Evolutionary conservation across 2,797 vertebrate genomes (phyloP).

Genomic region (Sibirionetta formosa): DNA sequence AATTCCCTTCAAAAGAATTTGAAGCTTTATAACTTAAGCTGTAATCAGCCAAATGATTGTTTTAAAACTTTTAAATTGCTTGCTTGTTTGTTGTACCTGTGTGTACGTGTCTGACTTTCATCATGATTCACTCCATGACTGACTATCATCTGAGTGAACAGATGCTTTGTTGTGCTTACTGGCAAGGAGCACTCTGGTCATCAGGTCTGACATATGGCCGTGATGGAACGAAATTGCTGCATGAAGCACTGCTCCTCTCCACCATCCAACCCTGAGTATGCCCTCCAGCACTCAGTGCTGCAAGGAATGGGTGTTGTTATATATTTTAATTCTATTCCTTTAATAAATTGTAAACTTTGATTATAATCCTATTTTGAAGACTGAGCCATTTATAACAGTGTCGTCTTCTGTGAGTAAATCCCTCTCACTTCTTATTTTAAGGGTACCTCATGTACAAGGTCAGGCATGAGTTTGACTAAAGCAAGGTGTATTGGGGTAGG

Average conservation of each 20-base stretch:
- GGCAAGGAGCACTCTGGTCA: neutral
- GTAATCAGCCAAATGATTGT: neutral
- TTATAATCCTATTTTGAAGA: too few species aligned
- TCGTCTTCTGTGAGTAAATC: neutral
- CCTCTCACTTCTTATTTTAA: neutral
- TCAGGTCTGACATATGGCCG: neutral
- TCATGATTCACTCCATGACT: neutral
- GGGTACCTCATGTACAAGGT: neutral
- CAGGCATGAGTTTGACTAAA: neutral
- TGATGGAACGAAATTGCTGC: neutral
- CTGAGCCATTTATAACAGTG: too few species aligned
- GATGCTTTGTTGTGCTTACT: neutral
- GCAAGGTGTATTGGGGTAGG: neutral
- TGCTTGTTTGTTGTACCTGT: neutral
- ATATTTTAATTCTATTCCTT: too few species aligned
- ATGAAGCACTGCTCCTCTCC: neutral
- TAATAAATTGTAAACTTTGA: too few species aligned
- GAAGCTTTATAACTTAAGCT: neutral
- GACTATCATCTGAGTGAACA: neutral
- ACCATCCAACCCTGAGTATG: neutral
- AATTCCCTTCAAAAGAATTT: slow-evolving; percentile 6
- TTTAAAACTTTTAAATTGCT: neutral
- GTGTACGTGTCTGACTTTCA: neutral
- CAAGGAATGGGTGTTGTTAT: fast-evolving
- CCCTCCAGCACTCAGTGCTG: neutral